Conservation (phyloP, 2,888 invertebrate genomes). For the Myopa tessellatipennis region DNA sequence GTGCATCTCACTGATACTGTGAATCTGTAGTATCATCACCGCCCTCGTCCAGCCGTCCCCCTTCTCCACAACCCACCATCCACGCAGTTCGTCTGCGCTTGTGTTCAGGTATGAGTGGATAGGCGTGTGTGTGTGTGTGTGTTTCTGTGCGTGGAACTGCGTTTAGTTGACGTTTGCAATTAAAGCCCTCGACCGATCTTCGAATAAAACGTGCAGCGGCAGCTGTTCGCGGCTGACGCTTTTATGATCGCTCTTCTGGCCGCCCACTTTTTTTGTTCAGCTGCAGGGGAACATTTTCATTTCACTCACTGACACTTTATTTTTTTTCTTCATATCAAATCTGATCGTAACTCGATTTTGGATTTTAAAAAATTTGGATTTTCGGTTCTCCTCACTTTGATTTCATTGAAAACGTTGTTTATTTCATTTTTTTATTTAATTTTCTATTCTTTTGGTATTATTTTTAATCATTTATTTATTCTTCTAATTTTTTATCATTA, state of each 20-base stretch:
- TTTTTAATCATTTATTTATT: slow-evolving; percentile 16
- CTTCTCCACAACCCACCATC: neutral
- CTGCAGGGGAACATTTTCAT: neutral
- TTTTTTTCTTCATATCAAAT: no score
- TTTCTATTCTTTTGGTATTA: slow-evolving; percentile 30
- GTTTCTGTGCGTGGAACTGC: neutral
- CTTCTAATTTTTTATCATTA: neutral
- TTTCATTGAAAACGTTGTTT: neutral
- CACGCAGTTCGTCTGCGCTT: neutral
- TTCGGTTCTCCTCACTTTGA: no score
- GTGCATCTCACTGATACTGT: no score
- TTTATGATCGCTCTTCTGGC: no score
- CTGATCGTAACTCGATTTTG: no score
- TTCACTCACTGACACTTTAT: no score
- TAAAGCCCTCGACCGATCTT: slow-evolving; percentile 19
- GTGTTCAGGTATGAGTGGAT: no score
- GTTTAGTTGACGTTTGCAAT: slow-evolving; percentile 27
- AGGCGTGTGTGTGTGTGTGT: neutral
- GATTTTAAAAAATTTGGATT: no score
- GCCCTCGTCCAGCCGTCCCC: no score
- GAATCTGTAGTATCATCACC: no score
- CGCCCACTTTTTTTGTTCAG: neutral
- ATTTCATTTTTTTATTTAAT: neutral
- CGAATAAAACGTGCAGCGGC: neutral
- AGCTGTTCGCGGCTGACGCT: neutral